Percentiles rank a stretch among this genome's conserved stretches.
Evolutionary conservation across 2,113 vertebrate species (phyloP).

Genomic region (Microtus ochrogaster): DNA sequence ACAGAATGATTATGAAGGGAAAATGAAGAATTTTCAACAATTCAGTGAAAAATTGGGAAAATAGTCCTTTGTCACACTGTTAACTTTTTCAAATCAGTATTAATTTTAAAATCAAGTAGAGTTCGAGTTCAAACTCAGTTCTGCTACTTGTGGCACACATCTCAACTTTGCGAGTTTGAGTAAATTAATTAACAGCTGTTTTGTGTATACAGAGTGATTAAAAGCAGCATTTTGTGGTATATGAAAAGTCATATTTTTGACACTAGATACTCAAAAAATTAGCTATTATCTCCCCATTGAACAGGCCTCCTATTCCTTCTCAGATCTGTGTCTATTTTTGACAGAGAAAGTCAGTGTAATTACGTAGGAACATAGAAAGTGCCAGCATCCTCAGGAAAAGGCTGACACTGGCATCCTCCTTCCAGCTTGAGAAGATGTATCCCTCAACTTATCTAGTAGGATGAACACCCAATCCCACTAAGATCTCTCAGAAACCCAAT

Average conservation of each 20-base stretch:
- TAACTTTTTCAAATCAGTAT: conserved; percentile 24
- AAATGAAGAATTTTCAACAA: neutral
- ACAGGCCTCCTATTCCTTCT: neutral
- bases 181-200: neutral
- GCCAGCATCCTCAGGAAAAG: neutral
- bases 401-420: neutral
- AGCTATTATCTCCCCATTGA: neutral
- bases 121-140: neutral
- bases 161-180: neutral
- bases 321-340: neutral
- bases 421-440: neutral
- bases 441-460: neutral
- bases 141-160: neutral
- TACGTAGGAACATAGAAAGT: neutral
- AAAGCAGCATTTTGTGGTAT: neutral
- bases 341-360: conserved; percentile 23
- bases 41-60: neutral
- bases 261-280: neutral
- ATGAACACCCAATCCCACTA: neutral
- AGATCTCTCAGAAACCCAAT: neutral
- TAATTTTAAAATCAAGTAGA: conserved; percentile 33
- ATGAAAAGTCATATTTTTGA: conserved; percentile 2
- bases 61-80: neutral
- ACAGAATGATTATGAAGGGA: neutral
- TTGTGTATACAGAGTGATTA: neutral